Base-by-base conservation (phyloP, 2,797 vertebrate species). In the Aphelocoma californica region DNA sequence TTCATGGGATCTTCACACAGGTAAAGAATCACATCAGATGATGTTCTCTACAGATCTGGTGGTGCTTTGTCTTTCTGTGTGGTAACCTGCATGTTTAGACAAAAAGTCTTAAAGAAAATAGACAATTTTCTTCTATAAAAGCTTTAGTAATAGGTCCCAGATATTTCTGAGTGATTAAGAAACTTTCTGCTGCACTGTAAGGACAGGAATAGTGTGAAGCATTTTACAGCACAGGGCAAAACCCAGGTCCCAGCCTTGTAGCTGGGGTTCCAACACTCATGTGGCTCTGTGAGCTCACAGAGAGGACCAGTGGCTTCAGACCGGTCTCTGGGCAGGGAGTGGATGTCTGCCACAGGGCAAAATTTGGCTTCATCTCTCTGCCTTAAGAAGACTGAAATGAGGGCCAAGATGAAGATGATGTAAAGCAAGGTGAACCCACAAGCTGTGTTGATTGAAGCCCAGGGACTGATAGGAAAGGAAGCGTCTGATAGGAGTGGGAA, bases 291-390 rank as follows among this genome's bases (percentile, higher is more conserved):
- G 38, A 47, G 62, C 34, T 86, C 29, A 17, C 29, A 36, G 38
- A 29, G 57, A 57, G 20, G 18, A 12, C 50, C n/a, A 9, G 3
- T 12, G 54, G 54, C 21, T 93, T 47, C 38, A 81, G 50, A 31
- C 36, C 0, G 0, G 5, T 14, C 74, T 75, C 62, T 65, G 47
- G 23, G 19, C 3, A 1, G 19, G 32, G 1, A 5, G 14, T 58
- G 34, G 14, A 13, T 78, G 14, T 23, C 51, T 73, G 28, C 7
- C 14, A 6, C n/a, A 50, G 62, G n/a, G 32, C 26, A 75, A 90
- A 81, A 86, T 54, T 24, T 75, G 61, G 19, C 50, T 90, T 64
- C 5, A 42, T 29, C 45, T 91, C 47, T 47, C n/a, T 93, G 32
- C 45, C 61, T 18, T 11, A 29, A 62, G 26, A 74, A 24, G 34